These are phyloP conservation scores for Calycopis cecrops DNA, from an alignment of 1,140 invertebrate genomes.

Conservation along the genomic window DNA sequence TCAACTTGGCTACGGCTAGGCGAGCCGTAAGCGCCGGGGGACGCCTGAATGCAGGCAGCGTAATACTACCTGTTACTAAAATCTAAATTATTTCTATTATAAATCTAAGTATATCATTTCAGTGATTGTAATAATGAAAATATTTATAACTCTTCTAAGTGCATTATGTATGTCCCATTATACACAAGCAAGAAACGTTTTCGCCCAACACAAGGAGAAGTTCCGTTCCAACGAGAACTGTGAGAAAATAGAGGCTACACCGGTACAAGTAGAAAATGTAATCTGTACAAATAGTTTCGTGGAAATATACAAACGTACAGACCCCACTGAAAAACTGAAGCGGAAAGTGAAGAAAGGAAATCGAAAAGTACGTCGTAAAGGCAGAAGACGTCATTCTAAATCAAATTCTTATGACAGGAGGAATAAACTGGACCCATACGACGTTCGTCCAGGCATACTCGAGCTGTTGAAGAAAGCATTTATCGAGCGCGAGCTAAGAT, in stretches of 20 bases:
- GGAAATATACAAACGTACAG: constrained; percentile 31
- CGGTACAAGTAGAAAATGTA: constrained; percentile 27
- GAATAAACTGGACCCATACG: constrained; percentile 20
- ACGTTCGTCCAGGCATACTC: constrained; percentile 24
- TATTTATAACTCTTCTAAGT: too few species aligned
- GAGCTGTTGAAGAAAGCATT: constrained; percentile 44
- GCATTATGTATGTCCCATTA: too few species aligned
- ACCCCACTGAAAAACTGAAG: constrained; percentile 34
- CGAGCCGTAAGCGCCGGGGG: too few species aligned
- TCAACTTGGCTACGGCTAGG: too few species aligned
- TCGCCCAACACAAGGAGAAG: constrained; percentile 41
- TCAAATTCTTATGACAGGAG: neutral
- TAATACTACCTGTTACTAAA: too few species aligned
- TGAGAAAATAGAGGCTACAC: constrained; percentile 33
- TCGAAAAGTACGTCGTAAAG: constrained; percentile 28
- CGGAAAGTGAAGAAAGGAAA: constrained; percentile 35
- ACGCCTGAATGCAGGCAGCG: too few species aligned
- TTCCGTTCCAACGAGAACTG: constrained; percentile 34
- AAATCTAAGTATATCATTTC: too few species aligned
- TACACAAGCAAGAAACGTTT: too few species aligned
- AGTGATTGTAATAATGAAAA: too few species aligned
- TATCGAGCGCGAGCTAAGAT: constrained; percentile 41
- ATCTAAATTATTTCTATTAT: too few species aligned
- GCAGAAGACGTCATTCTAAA: constrained; percentile 32
- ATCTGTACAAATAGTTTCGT: constrained; percentile 31